Evolutionary conservation across 2,888 invertebrate species (phyloP), one percentile per base, ranked within the genome.

Genomic region (Aphodius sticticus): DNA sequence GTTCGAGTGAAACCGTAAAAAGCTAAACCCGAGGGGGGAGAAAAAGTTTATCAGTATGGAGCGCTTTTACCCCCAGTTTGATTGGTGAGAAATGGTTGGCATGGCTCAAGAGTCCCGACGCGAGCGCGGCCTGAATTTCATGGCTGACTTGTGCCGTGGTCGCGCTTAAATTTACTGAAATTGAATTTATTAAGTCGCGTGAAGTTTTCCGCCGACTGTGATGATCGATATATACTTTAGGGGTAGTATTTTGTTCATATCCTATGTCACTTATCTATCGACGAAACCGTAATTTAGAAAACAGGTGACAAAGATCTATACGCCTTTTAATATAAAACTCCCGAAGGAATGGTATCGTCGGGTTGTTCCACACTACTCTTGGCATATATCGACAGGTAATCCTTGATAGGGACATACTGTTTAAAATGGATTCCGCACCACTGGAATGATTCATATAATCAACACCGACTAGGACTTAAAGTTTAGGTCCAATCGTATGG

Each of bases 1-100:
- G 74, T 74, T 35, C 74, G 7, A 36, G 12, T 35, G 74, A 36
- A 74, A 74, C n/a, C 74, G 74, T 35, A 36, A 53, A 53, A 12
- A 53, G 53, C 53, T 9, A 53, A 53, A 53, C n/a, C 36, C 74
- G 35, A 35, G 9, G 35, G 9, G 26, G 12, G 35, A 36, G n/a
- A 12, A 74, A 74, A 74, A 74, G 37, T 74, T 74, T 74, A 26
- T 53, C 53, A 2, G 53, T 53, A 12, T 53, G 53, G 53, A 53
- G 7, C 53, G 53, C 12, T 53, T 53, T 53, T 53, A 9, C 53
- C 6, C 12, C 53, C 9, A 5, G 12, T 53, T 53, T 53, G 53
- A 53, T 53, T 12, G 26, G 26, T 53, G 53, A 53, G 4, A 53
- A 53, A 2, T 53, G 53, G 9, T 53, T 12, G 53, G 53, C 6